Evolutionary conservation across 2,888 invertebrate species (phyloP), one percentile per base, ranked within the genome.

Genomic region (Polyploca ridens): DNA sequence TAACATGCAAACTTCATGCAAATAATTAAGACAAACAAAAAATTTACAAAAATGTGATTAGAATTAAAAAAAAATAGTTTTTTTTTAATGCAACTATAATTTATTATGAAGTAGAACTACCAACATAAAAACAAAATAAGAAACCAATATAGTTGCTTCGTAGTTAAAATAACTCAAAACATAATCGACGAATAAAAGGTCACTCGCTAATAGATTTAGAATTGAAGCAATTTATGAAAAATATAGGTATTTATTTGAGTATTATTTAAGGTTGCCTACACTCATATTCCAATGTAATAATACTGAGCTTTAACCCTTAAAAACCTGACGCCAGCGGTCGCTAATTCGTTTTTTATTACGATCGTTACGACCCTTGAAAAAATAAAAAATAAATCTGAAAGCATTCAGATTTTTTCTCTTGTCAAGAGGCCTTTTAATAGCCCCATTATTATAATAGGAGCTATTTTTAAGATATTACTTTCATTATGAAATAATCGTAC

Each of bases 301-400:
- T 71, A 74, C 74, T 72, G 72, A 58, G 65, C 62, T 68, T 63
- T 71, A 68, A 68, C 72, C 75, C 65, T 68, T 66, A 66, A 71
- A 72, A 76, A 71, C 69, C 71, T 76, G 73, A 71, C 75, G 74
- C 70, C 68, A 75, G 67, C 81, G 84, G 79, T 79, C 81, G 81
- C 86, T 90, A 88, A 90, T 90, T 89, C 86, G 84, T 84, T 87
- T 90, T 90, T 89, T 90, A 90, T 89, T 81, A 81, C 87, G 78
- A 83, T 84, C 86, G 83, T 87, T 87, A 85, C 74, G 78, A 77
- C 82, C 85, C 80, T 81, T 78, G 73, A 70, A 75, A 81, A 81
- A 82, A 77, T 79, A 81, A 81, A 82, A 83, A 82, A 82, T 81
- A 78, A 73, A 71, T 65, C 71, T 68, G 73, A 81, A 78, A 81